These are phyloP conservation scores for Carapus acus DNA, from an alignment of 2,797 vertebrate genomes.

Conservation along the genomic window DNA sequence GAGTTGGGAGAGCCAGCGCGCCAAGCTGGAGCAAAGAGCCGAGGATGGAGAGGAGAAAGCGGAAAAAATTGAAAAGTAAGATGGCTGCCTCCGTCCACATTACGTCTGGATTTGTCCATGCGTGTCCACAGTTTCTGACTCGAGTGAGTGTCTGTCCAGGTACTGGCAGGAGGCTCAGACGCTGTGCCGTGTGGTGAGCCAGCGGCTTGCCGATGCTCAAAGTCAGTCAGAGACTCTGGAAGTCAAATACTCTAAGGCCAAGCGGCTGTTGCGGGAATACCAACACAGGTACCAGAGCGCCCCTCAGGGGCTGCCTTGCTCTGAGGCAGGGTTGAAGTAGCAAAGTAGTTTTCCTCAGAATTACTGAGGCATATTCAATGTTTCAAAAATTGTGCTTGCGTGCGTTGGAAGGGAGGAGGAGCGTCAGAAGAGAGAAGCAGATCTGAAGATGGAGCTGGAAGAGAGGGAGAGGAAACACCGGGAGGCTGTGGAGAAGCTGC, in stretches of 20 bases:
- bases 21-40: conserved; percentile 76
- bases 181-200: conserved; percentile 84
- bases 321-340: no score
- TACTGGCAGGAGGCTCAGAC: conserved; percentile 91
- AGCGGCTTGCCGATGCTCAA: conserved; percentile 85
- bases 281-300: conserved; percentile 78
- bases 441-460: conserved; percentile 71
- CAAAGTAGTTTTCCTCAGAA: no score
- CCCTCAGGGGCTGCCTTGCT: no score
- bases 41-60: conserved; percentile 84
- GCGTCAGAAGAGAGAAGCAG: conserved; percentile 74
- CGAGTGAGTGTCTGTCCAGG: conserved; percentile 38
- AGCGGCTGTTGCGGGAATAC: conserved; percentile 82
- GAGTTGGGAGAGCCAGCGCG: conserved; percentile 73
- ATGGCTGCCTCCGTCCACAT: conserved; percentile 28
- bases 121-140: no score
- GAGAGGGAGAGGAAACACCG: conserved; percentile 73
- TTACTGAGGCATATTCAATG: no score
- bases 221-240: conserved; percentile 83
- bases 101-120: no score
- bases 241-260: conserved; percentile 84
- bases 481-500: conserved; percentile 71
- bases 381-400: no score
- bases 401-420: conserved; percentile 76
- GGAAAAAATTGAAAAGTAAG: conserved; percentile 82